Percentiles rank a stretch among this genome's conserved stretches.
phyloP scores from a whole-genome alignment of 2,888 invertebrate genomes.

The Coleophora flavipennella region DNA sequence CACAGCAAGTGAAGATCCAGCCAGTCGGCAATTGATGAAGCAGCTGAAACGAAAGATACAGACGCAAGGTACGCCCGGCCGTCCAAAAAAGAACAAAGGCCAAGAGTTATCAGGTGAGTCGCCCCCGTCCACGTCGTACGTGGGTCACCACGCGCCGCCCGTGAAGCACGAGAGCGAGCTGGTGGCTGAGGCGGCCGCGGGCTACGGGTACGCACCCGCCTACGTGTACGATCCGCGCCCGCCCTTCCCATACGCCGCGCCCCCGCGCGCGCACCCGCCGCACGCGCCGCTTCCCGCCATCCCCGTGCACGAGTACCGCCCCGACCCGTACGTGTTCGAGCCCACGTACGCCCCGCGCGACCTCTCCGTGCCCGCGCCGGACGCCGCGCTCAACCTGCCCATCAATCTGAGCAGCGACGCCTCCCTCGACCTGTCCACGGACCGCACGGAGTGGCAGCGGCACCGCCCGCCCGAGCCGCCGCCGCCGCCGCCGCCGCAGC shows the following conservation, averaged over 20 bases:
- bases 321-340: conserved; percentile 48
- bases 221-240: conserved; percentile 28
- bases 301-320: conserved; percentile 42
- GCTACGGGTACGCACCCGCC: conserved; percentile 37
- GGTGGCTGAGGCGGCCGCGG: conserved; percentile 24
- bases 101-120: conserved; percentile 43
- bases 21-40: conserved; percentile 54
- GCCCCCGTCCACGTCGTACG: conserved; percentile 53
- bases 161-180: conserved; percentile 50
- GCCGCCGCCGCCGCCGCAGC: conserved; percentile 30
- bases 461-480: conserved; percentile 51
- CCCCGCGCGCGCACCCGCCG: conserved; percentile 23
- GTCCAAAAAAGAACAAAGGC: conserved; percentile 59
- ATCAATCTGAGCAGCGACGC: conserved; percentile 67
- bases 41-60: conserved; percentile 63
- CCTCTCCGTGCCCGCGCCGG: conserved; percentile 36
- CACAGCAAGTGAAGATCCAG: conserved; percentile 45
- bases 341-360: conserved; percentile 41
- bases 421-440: conserved; percentile 55
- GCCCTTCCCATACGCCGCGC: conserved; percentile 26
- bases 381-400: conserved; percentile 51
- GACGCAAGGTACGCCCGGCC: conserved; percentile 55
- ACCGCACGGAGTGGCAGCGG: conserved; percentile 52
- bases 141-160: conserved; percentile 29
- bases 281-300: conserved; percentile 5